Evolutionary conservation across 2,797 vertebrate species (phyloP).

Genomic region (Apogon hyalosoma): DNA sequence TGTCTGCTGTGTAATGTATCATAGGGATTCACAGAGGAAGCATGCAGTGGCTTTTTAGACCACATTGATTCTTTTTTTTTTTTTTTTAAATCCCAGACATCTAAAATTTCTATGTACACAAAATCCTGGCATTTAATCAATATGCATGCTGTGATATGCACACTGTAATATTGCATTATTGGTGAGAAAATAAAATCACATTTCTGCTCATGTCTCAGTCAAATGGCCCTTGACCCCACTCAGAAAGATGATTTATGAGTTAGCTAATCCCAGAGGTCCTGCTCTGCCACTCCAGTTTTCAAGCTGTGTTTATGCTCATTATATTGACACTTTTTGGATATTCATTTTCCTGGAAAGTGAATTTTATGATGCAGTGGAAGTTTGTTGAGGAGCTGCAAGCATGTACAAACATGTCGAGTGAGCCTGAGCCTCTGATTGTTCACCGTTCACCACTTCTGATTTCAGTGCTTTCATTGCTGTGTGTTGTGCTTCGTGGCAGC

Average conservation of each 20-base stretch:
- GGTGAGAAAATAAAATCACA: slow-evolving; percentile 70
- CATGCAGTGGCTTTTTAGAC: slow-evolving; percentile 37
- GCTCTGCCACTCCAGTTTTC: slow-evolving; percentile 59
- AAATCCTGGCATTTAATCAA: slow-evolving; percentile 71
- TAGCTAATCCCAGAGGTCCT: slow-evolving; percentile 61
- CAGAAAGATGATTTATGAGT: slow-evolving; percentile 80
- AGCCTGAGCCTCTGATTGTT: slow-evolving; percentile 15
- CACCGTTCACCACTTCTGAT: slow-evolving; percentile 10
- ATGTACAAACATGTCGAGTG: slow-evolving; percentile 1
- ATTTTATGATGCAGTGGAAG: slow-evolving; percentile 35
- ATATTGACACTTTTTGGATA: slow-evolving; percentile 65
- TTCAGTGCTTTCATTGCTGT: slow-evolving; percentile 11
- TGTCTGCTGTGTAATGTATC: slow-evolving; percentile 42
- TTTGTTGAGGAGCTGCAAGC: slow-evolving; percentile 23
- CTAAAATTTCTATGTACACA: slow-evolving; percentile 53
- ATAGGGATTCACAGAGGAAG: slow-evolving; percentile 31
- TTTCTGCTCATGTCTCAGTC: slow-evolving; percentile 78
- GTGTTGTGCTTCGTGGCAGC: slow-evolving; percentile 30
- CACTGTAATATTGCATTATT: slow-evolving; percentile 62
- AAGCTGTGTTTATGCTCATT: slow-evolving; percentile 52
- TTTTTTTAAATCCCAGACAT: slow-evolving; percentile 52
- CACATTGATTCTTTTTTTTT: slow-evolving; percentile 44
- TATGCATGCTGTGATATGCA: slow-evolving; percentile 54
- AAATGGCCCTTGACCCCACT: slow-evolving; percentile 76
- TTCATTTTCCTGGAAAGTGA: slow-evolving; percentile 46